A percentile compares a stretch with the other conserved stretches of the same genome.
These are phyloP conservation scores for Arenicola marina DNA, from an alignment of 2,888 invertebrate species.

Conservation along the genomic window DNA sequence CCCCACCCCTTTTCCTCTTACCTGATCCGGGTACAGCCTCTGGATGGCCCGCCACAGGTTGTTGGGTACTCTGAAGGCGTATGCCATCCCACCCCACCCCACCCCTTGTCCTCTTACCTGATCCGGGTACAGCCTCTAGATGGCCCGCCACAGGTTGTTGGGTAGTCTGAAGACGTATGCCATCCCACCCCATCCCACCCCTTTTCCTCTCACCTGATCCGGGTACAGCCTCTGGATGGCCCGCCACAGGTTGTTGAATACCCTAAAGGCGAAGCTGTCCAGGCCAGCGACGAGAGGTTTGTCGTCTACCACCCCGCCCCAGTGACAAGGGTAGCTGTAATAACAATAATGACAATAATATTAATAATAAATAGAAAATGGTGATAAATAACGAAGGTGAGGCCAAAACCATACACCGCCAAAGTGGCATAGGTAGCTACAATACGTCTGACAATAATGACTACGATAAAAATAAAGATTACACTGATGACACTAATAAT, in stretches of 20 bases:
- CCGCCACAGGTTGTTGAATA: conserved; percentile 59
- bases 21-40: too few relatives aligned
- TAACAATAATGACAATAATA: too few relatives aligned
- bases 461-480: neutral
- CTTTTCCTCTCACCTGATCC: conserved; percentile 45
- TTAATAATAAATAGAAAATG: neutral
- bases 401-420: neutral
- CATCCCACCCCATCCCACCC: too few relatives aligned
- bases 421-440: neutral
- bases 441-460: conserved; percentile 3
- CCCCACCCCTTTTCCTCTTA: too few relatives aligned
- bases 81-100: too few relatives aligned
- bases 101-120: too few relatives aligned
- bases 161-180: too few relatives aligned
- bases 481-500: too few relatives aligned
- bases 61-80: too few relatives aligned
- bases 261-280: conserved; percentile 56
- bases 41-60: too few relatives aligned
- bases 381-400: neutral
- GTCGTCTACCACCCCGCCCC: conserved; percentile 53
- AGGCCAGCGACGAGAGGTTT: conserved; percentile 57
- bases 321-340: conserved; percentile 54
- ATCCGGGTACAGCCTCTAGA: conserved; percentile 50
- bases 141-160: conserved; percentile 58
- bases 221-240: conserved; percentile 52